Evolutionary conservation across 2,113 vertebrate species (phyloP).

Genomic region (Rhadina sibilatrix): DNA sequence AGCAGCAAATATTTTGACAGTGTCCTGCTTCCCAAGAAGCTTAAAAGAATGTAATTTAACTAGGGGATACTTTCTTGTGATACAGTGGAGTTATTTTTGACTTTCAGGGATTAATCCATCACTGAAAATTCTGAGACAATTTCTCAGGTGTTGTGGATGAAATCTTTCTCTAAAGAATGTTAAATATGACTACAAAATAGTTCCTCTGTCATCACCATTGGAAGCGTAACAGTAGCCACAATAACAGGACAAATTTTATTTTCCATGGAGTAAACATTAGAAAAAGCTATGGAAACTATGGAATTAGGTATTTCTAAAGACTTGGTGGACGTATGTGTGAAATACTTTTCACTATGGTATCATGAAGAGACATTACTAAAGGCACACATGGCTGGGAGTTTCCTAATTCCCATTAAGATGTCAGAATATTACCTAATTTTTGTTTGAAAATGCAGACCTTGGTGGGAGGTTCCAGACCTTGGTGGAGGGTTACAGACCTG

Average conservation of each 20-base stretch:
- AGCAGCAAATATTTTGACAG: not conserved
- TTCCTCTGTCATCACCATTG: rapidly evolving
- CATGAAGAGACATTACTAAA: not conserved
- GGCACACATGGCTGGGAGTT: not conserved
- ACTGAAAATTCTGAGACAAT: not conserved
- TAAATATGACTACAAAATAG: not conserved
- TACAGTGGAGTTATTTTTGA: not conserved
- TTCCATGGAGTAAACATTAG: not conserved
- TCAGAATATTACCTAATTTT: not conserved
- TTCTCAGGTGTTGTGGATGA: not conserved
- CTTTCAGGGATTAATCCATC: not conserved
- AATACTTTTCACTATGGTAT: not conserved
- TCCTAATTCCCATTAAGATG: not conserved
- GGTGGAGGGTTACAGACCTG: not conserved
- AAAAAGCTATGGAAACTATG: not conserved
- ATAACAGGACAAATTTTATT: not conserved
- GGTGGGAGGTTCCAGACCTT: not conserved
- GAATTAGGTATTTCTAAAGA: not conserved
- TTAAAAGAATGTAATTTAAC: not conserved
- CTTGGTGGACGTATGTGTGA: not conserved
- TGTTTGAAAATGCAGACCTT: not conserved
- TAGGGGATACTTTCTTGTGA: not conserved
- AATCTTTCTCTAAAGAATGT: not conserved
- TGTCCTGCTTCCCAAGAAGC: not conserved
- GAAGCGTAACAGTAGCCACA: not conserved